Evolutionary conservation across 1,140 invertebrate species (phyloP), one percentile per base, ranked within the genome.

Genomic region (Drosophila malerkotliana): DNA sequence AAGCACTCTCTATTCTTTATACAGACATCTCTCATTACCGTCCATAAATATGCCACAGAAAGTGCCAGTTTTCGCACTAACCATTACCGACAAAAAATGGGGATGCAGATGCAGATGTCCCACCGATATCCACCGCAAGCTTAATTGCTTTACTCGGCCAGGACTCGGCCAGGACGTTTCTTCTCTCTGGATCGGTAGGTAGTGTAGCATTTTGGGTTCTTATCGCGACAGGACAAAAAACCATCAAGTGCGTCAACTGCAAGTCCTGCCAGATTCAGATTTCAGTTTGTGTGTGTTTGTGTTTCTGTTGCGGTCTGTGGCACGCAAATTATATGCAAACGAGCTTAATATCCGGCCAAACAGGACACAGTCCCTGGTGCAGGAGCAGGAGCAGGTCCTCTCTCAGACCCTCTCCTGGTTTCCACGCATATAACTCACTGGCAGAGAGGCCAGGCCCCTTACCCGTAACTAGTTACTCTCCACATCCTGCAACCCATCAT

Each of bases 271-370:
- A 21, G 44, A 10, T 47, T 21, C 15, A 47, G 44, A 18, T 18
- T 21, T 51, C 48, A 4, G 28, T 55, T 77, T 76, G 57, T 18
- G 18, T 18, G 15, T 18, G 18, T 18, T 0, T 18, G 18, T 57
- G 72, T 64, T 72, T 66, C 67, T 67, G 52, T 37, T 73, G 72
- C 77, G 83, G 80, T 77, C 75, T 77, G 67, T 85, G 81, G 82
- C 79, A 85, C 82, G 74, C 78, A 88, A 87, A 87, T 87, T 81
- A 87, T 87, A 87, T 87, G 82, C 82, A 87, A 87, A 87, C 82
- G 82, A 87, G 81, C 81, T 87, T 85, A 85, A 85, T 87, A 85
- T 85, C 81, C 81, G 81, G 82, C 78, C 82, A 85, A 81, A 81
- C 77, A 85, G 82, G 71, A 73, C 59, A 37, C 60, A 21, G 52